Conservation (phyloP, 2,888 invertebrate genomes). For the Netelia virgata region DNA sequence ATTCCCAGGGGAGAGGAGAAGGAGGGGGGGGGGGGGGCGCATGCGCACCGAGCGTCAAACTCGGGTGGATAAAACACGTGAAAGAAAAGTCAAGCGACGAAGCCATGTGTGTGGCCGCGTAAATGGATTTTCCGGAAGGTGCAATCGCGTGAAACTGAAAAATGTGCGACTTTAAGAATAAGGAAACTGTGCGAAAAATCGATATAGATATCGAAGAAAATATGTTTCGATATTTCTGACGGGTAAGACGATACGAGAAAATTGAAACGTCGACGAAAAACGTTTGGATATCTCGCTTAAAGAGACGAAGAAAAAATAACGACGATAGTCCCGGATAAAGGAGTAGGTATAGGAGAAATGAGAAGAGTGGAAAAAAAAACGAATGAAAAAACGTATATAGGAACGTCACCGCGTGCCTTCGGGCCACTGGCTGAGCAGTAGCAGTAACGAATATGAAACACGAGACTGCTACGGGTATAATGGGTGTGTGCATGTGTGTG, state of each 20-base stretch:
- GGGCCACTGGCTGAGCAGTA: slow-evolving; percentile 28
- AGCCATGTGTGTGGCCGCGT: too few relatives aligned
- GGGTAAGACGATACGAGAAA: slow-evolving; percentile 5
- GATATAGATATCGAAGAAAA: slow-evolving; percentile 3
- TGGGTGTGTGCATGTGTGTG: slow-evolving; percentile 3
- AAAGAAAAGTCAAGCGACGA: background rate
- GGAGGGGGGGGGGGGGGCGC: background rate
- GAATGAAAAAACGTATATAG: slow-evolving; percentile 10
- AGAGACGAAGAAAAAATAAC: background rate
- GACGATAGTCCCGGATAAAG: background rate
- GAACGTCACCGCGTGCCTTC: slow-evolving; percentile 28
- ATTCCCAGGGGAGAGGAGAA: background rate
- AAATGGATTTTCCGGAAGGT: background rate
- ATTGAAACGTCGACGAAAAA: slow-evolving; percentile 3
- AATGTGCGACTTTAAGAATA: background rate
- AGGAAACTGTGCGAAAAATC: slow-evolving; percentile 10
- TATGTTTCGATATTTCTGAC: slow-evolving; percentile 1
- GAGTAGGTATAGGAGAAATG: background rate
- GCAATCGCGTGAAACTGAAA: slow-evolving; percentile 12
- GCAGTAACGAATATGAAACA: slow-evolving; percentile 55
- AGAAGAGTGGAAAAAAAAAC: background rate
- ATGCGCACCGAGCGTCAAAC: background rate
- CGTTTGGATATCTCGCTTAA: background rate
- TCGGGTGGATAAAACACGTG: background rate
- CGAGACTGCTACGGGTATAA: slow-evolving; percentile 27